Evolutionary conservation across 2,888 invertebrate species (phyloP), one percentile per base, ranked within the genome.

Genomic region (Yponomeuta malinellus): DNA sequence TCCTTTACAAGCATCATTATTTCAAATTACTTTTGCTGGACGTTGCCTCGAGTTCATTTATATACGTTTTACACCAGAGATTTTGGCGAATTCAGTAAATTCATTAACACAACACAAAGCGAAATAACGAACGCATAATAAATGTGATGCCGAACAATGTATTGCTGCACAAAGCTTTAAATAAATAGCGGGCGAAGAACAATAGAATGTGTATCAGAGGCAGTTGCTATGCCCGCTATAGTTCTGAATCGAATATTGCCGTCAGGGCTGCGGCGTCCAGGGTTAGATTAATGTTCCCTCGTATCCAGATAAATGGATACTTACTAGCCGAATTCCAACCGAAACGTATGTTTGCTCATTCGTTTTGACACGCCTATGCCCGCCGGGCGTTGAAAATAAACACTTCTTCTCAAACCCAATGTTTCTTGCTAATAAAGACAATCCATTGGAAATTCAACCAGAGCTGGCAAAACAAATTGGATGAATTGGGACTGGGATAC

Each of bases 211-310:
- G 33, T 29, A 48, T 48, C 48, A 68, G n/a, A 68, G 33, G 43
- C 43, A 48, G 43, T 15, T 48, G 48, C 48, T 68, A 33, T 4
- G 10, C 31, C 12, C 29, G 31, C 9, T 52, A 48, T 67, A 71
- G 71, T 70, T 59, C 71, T 67, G 71, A 72, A 74, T 74, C 70
- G 71, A 73, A 70, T 66, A 48, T 68, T 37, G 65, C 72, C 72
- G 71, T 68, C 63, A 72, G 73, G 68, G 64, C 64, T 63, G 68
- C 71, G 70, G 68, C 71, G 71, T 67, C 79, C 75, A 73, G 75
- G 74, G 74, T 77, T 77, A 82, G 81, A 88, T 85, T 83, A 83
- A 88, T 86, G 83, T 73, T 76, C 77, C 72, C 74, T 78, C 78
- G 76, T 78, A 76, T 76, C 76, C 76, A 79, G 78, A 86, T 79